Conservation (phyloP, 1,140 invertebrate species). For the Zaprionus tsacasi region DNA sequence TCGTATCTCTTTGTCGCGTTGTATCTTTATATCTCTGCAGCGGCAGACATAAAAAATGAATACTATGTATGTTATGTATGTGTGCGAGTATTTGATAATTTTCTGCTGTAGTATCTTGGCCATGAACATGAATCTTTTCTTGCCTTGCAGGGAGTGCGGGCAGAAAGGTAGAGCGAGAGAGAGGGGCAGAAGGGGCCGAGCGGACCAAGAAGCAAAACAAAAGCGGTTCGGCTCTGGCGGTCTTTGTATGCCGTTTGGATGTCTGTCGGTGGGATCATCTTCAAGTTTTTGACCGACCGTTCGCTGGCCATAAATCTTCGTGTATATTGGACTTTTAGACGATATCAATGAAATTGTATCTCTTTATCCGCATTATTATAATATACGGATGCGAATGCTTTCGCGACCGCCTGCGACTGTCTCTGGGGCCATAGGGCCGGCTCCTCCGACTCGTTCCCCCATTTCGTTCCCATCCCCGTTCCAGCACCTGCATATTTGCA, state of each 20-base stretch:
- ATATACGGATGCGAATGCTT: conserved; percentile 74
- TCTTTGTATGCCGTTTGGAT: conserved; percentile 33
- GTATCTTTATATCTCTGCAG: conserved; percentile 57
- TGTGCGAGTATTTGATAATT: conserved; percentile 76
- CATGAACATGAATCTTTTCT: conserved; percentile 74
- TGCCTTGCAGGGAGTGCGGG: conserved; percentile 20
- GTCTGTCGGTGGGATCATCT: conserved; percentile 59
- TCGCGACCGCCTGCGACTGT: conserved; percentile 31
- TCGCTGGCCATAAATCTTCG: conserved; percentile 75
- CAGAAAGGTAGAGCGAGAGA: not conserved
- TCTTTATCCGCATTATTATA: conserved; percentile 84
- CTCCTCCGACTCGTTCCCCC: conserved; percentile 8
- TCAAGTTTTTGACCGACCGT: conserved; percentile 53
- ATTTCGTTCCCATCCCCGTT: not conserved
- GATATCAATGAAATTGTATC: conserved; percentile 84
- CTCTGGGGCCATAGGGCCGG: conserved; percentile 10
- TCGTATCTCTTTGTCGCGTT: conserved; percentile 37
- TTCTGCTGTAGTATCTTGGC: conserved; percentile 69
- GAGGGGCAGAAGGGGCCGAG: no score
- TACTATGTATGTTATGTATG: conserved; percentile 10
- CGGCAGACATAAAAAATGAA: conserved; percentile 63
- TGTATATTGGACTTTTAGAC: conserved; percentile 83
- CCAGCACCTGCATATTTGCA: conserved; percentile 45
- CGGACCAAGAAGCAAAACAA: conserved; percentile 32
- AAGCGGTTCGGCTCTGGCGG: conserved; percentile 20